Base-by-base conservation (phyloP, 2,113 vertebrate genomes). In the Columbina picui region DNA sequence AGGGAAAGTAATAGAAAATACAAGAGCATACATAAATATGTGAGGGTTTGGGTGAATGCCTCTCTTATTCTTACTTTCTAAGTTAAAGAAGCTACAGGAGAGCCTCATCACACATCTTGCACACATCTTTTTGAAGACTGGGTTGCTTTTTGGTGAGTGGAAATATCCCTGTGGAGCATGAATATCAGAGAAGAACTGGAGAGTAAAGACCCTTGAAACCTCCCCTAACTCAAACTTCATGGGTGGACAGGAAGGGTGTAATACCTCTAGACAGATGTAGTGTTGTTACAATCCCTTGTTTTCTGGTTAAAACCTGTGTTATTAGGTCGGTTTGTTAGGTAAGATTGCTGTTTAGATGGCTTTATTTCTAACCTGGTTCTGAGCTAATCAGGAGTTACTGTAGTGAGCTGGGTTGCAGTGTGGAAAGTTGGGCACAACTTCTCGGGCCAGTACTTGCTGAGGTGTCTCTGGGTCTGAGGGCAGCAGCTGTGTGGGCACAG, bases 11-110 rank as follows among this genome's bases (percentile, higher is more conserved):
- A 36, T 7, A 29, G 63, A 47, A 69, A 65, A 65, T 27, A 39
- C 12, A 55, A 6, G 14, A 25, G 8, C 1, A 0, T 34, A 16
- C 8, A 22, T 41, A 53, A 38, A 57, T 32, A 23, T 7, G 17
- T 29, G 13, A 45, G 38, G 30, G 5, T 36, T 47, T 55, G 47
- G 26, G 26, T 10, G 3, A 7, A 19, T 4, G 14, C 2, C 53
- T 68, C 68, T 86, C 63, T 65, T n/a, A 32, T 63, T 55, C 47
- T 49, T 43, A 45, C 29, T 85, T 57, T 68, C 27, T 27, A 39
- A 78, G 38, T 71, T 32, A 47, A 88, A 39, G 47, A 61, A 71
- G 6, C n/a, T 83, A 7, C 32, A 59, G 65, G 10, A 41, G 52
- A 87, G 53, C 11, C 26, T 68, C 15, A 18, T 56, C 79, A 34